Evolutionary conservation across 2,888 invertebrate species (phyloP).

Genomic region (Caenorhabditis sp.): DNA sequence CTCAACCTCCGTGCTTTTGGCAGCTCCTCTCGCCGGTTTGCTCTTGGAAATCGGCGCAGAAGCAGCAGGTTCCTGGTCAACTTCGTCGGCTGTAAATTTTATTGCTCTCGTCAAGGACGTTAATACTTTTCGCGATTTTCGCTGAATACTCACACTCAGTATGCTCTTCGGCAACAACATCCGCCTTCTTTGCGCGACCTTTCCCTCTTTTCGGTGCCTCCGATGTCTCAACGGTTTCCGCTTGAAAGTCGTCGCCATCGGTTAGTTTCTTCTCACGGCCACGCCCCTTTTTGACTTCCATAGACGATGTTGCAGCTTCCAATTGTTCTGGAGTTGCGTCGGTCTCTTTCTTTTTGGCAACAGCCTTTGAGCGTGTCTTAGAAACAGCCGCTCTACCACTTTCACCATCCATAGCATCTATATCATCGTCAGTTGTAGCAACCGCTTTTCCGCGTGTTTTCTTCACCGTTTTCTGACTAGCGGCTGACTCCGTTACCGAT

Average conservation of each 20-base stretch:
- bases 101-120: not conserved
- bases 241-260: not conserved
- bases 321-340: too few species aligned
- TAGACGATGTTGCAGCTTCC: too few species aligned
- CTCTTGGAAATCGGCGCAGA: not conserved
- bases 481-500: not conserved
- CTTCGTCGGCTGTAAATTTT: not conserved
- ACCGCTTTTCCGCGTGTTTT: not conserved
- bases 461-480: too few species aligned
- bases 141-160: too few species aligned
- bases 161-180: not conserved
- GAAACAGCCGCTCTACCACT: not conserved
- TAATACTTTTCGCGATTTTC: too few species aligned
- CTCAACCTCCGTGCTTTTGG: too few species aligned
- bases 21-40: too few species aligned
- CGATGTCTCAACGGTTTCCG: not conserved
- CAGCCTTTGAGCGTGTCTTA: not conserved
- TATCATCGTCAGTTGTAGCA: not conserved
- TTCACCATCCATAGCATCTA: not conserved
- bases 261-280: conserved; percentile 21
- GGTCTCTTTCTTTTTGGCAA: not conserved
- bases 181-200: conserved; percentile 8
- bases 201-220: not conserved
- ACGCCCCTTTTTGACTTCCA: not conserved
- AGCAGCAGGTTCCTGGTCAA: not conserved